Conservation (phyloP, 1,140 invertebrate species). For the Drepana arcuata region DNA sequence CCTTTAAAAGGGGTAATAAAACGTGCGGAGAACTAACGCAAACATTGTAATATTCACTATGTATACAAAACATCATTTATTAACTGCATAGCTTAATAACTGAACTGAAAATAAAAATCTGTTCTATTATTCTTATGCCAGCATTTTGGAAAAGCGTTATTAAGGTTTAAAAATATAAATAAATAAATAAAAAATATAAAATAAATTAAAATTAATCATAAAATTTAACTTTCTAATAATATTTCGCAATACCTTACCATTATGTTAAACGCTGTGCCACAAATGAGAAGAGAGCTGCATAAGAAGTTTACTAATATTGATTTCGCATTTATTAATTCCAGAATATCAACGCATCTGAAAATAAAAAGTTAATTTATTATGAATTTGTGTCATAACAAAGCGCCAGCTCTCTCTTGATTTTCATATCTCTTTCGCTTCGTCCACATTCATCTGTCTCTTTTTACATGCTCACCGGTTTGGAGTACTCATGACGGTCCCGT, state of each 20-base stretch:
- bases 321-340: slow-evolving; percentile 28
- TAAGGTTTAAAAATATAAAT: not conserved
- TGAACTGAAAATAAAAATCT: not conserved
- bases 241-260: slow-evolving; percentile 15
- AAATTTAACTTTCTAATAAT: not conserved
- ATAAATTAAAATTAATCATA: not conserved
- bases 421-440: not conserved
- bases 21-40: no score
- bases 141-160: no score
- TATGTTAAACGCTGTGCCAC: slow-evolving; percentile 34
- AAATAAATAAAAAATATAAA: not conserved
- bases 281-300: slow-evolving; percentile 33
- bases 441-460: not conserved
- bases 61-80: no score
- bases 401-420: not conserved
- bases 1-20: no score
- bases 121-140: not conserved
- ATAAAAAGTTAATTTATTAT: not conserved
- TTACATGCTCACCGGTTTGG: not conserved
- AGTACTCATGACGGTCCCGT: no score
- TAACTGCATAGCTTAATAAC: not conserved
- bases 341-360: slow-evolving; percentile 31
- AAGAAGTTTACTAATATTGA: slow-evolving; percentile 27
- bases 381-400: not conserved
- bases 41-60: no score